Conservation (phyloP, 2,888 invertebrate genomes). For the Spisula solida region DNA sequence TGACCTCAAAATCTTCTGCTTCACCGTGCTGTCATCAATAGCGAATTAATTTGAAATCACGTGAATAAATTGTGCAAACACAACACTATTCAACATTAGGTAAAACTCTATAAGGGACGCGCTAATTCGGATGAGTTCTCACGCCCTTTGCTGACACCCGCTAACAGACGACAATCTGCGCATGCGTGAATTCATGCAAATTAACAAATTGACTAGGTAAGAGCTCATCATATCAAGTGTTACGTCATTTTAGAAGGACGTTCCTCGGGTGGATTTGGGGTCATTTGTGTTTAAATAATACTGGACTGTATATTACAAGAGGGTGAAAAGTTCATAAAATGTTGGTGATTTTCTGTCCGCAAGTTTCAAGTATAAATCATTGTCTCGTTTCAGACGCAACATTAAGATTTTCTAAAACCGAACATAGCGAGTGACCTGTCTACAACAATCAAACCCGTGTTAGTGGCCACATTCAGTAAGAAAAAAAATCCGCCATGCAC, state of each 20-base stretch:
- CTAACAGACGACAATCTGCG: slow-evolving; percentile 34
- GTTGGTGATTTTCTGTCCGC: too few relatives aligned
- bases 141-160: slow-evolving; percentile 39
- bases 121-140: slow-evolving; percentile 41
- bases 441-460: too few relatives aligned
- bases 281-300: slow-evolving; percentile 38
- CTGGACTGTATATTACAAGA: neutral
- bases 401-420: too few relatives aligned
- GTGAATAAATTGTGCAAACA: slow-evolving; percentile 20
- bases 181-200: slow-evolving; percentile 57
- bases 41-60: slow-evolving; percentile 34
- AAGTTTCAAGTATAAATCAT: too few relatives aligned
- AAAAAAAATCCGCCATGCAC: too few relatives aligned
- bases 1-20: slow-evolving; percentile 38
- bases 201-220: slow-evolving; percentile 44
- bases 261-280: slow-evolving; percentile 13
- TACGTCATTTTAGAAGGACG: slow-evolving; percentile 41
- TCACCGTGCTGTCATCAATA: neutral
- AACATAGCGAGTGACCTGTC: too few relatives aligned
- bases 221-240: slow-evolving; percentile 40
- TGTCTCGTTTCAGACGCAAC: too few relatives aligned
- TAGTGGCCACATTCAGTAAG: too few relatives aligned
- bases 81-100: slow-evolving; percentile 44
- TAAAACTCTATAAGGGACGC: slow-evolving; percentile 36
- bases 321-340: slow-evolving; percentile 37